Percentiles rank a stretch among this genome's conserved stretches.
These are phyloP conservation scores for Lophochroa leadbeateri DNA, from an alignment of 2,113 vertebrate species.

Conservation along the genomic window DNA sequence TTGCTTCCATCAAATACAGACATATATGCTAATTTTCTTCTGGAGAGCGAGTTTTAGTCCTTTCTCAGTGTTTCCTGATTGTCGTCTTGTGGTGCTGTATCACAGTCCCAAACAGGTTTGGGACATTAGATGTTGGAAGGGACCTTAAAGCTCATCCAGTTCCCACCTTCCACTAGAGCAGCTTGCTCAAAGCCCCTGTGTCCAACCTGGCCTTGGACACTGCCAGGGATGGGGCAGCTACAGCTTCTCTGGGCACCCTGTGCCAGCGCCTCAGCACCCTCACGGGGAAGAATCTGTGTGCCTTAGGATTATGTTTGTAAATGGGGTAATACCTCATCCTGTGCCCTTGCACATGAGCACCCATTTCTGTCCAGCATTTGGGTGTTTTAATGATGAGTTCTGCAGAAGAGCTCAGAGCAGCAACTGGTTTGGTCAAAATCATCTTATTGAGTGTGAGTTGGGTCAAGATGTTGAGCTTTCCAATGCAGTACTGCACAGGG, in stretches of 20 bases:
- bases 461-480: not conserved
- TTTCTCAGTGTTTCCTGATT: not conserved
- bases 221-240: not conserved
- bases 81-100: not conserved
- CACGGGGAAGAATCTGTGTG: not conserved
- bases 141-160: not conserved
- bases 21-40: rapidly evolving
- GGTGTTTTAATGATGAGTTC: not conserved
- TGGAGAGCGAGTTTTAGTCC: not conserved
- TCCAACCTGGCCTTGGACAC: no score
- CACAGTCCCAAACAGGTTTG: not conserved
- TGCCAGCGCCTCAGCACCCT: not conserved
- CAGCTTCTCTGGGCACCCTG: not conserved
- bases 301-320: not conserved
- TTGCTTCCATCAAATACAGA: not conserved
- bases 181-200: not conserved
- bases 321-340: not conserved
- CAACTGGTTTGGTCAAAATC: not conserved
- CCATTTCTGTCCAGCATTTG: not conserved
- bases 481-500: not conserved
- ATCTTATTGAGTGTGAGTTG: rapidly evolving
- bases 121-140: not conserved
- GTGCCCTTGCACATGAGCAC: no score
- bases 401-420: not conserved
- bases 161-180: not conserved